Percentiles rank a stretch among this genome's conserved stretches.
phyloP scores from a whole-genome alignment of 2,113 vertebrate species.

The Alexandromys fortis region DNA sequence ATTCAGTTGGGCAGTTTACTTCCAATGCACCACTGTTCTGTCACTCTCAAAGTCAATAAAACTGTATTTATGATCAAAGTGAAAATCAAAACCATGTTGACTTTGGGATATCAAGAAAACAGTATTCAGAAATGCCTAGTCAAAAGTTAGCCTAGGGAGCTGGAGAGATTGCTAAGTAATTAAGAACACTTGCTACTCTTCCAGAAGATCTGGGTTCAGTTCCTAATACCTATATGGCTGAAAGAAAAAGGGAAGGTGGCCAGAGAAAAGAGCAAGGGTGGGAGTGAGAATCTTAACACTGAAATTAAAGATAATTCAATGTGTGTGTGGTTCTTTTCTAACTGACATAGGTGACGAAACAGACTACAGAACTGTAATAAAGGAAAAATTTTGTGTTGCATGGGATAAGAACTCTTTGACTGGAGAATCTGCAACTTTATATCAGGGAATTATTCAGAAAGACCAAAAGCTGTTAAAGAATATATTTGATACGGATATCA shows the following conservation, averaged over 20 bases:
- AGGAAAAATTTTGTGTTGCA: not conserved
- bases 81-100: not conserved
- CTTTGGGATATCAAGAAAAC: not conserved
- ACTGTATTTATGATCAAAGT: not conserved
- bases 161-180: not conserved
- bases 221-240: not conserved
- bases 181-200: not conserved
- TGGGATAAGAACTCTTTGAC: conserved; percentile 17
- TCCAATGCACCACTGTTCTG: not conserved
- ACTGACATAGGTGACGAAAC: conserved; percentile 53
- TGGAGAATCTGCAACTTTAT: conserved; percentile 14
- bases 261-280: not conserved
- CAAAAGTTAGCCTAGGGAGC: not conserved
- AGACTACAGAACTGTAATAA: conserved; percentile 68
- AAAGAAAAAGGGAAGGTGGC: too few relatives aligned
- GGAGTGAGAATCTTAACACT: conserved; percentile 18
- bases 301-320: conserved; percentile 12
- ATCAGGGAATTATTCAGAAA: conserved; percentile 12
- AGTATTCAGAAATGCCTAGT: not conserved
- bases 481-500: conserved; percentile 14
- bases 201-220: not conserved
- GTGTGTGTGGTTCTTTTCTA: not conserved
- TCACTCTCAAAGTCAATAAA: not conserved
- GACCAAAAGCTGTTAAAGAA: not conserved
- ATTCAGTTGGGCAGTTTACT: not conserved